phyloP scores from a whole-genome alignment of 2,113 vertebrate species.

The Chitala chitala region DNA sequence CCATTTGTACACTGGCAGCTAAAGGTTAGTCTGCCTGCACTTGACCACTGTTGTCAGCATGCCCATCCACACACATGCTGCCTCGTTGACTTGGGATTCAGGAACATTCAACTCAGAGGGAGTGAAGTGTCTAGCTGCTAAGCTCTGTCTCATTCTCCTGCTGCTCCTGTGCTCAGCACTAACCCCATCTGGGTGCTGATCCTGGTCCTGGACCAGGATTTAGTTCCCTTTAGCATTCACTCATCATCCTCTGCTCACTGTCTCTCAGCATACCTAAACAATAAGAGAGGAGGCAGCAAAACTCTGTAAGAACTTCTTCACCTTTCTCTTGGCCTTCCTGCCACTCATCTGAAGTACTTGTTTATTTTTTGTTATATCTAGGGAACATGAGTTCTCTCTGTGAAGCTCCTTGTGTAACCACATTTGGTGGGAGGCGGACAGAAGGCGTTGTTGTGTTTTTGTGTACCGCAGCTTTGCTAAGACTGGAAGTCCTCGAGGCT shows the following conservation, averaged over 20 bases:
- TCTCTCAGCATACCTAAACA: neutral
- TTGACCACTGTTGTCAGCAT: neutral
- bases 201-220: constrained; percentile 8
- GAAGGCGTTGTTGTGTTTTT: neutral
- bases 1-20: neutral
- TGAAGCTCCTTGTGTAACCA: neutral
- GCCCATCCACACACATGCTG: neutral
- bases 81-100: constrained; percentile 16
- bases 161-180: neutral
- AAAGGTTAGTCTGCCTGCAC: too few relatives aligned
- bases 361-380: neutral
- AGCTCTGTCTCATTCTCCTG: neutral
- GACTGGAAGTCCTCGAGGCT: neutral
- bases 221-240: too few relatives aligned
- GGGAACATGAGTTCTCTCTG: neutral
- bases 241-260: neutral
- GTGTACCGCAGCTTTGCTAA: neutral
- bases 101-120: neutral
- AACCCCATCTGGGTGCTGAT: neutral
- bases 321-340: neutral
- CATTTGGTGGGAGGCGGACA: neutral
- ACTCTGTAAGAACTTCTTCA: neutral
- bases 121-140: neutral
- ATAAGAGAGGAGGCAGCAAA: neutral
- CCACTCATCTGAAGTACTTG: neutral